Percentiles rank a stretch among this genome's conserved stretches.
phyloP scores from a whole-genome alignment of 2,888 invertebrate genomes.

The Sclerodermus sp. region DNA sequence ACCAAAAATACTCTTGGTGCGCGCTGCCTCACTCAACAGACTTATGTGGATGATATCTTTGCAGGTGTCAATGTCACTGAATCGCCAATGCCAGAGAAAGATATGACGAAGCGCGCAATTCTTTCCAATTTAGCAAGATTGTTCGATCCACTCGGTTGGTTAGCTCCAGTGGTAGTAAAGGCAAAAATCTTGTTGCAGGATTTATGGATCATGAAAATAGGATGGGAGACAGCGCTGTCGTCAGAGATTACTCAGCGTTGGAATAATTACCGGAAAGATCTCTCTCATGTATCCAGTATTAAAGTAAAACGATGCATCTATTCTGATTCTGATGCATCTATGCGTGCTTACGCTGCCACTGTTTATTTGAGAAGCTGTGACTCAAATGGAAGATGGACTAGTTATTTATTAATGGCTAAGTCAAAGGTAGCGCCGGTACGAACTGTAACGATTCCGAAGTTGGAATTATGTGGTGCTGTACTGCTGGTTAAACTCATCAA shows the following conservation, averaged over 20 bases:
- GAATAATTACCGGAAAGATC: neutral
- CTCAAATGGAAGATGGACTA: neutral
- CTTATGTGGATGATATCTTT: neutral
- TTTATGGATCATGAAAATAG: neutral
- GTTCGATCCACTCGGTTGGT: neutral
- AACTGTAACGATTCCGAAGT: too few species aligned
- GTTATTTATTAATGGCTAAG: neutral
- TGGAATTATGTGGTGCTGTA: too few species aligned
- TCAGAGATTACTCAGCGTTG: neutral
- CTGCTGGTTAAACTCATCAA: neutral
- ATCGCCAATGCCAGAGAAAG: too few species aligned
- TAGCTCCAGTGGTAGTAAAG: neutral
- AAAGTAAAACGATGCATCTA: neutral
- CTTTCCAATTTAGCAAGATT: neutral
- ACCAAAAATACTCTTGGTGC: neutral
- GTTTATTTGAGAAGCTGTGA: neutral
- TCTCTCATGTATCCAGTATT: neutral
- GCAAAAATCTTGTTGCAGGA: neutral
- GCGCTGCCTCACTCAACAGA: neutral
- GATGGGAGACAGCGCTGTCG: neutral
- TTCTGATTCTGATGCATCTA: neutral
- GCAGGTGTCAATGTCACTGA: neutral
- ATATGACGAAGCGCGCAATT: neutral
- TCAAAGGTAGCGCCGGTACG: neutral
- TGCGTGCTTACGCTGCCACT: neutral